Conservation (phyloP, 2,113 vertebrate genomes). For the Zosterops hypoxanthus region DNA sequence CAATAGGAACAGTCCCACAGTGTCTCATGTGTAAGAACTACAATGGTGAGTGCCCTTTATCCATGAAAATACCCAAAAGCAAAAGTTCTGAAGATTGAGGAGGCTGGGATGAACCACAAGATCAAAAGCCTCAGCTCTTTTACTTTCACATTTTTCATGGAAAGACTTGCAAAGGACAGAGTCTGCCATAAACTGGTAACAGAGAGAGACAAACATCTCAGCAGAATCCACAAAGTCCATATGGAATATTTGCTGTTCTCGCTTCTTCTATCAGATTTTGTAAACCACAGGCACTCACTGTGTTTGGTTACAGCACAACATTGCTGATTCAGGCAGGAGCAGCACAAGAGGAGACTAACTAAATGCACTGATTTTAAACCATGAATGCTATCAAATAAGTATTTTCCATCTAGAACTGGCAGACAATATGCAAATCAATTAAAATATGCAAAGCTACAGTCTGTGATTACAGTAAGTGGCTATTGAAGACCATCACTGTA, state of each 20-base stretch:
- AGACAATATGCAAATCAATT: neutral
- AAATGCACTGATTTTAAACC: neutral
- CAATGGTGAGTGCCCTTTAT: neutral
- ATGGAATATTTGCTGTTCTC: neutral
- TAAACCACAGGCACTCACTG: neutral
- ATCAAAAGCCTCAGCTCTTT: neutral
- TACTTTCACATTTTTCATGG: neutral
- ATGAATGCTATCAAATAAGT: neutral
- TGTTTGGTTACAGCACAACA: neutral
- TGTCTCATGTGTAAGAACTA: neutral
- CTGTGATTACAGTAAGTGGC: neutral
- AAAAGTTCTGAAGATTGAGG: neutral
- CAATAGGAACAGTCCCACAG: neutral
- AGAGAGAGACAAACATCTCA: neutral
- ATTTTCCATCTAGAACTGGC: neutral
- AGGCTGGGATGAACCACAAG: neutral
- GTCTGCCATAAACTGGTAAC: neutral
- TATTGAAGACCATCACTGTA: neutral
- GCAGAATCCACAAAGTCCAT: neutral
- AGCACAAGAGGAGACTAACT: neutral
- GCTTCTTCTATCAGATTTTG: neutral
- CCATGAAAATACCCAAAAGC: neutral
- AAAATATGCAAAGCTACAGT: neutral
- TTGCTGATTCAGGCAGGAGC: neutral
- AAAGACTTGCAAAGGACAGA: neutral